These are phyloP conservation scores for Pseudomugil tenellus DNA, from an alignment of 2,797 vertebrate species.

Conservation along the genomic window DNA sequence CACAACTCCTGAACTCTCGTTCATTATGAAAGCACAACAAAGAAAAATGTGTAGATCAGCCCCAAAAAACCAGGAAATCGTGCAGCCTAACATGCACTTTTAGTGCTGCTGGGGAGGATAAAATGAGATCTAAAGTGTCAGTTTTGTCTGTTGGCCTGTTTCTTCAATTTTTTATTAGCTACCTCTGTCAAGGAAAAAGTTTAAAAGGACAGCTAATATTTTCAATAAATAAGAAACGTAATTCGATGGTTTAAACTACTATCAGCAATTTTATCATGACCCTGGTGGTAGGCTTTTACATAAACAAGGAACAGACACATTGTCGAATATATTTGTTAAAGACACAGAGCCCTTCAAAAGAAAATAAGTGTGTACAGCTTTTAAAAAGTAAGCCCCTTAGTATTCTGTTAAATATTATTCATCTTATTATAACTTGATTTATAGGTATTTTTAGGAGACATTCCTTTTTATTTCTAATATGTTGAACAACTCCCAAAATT, in stretches of 20 bases:
- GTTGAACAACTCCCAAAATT: neutral
- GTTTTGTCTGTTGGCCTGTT: neutral
- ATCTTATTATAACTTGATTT: neutral
- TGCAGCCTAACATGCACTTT: slow-evolving; percentile 36
- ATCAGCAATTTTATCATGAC: too few relatives aligned
- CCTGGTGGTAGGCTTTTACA: too few relatives aligned
- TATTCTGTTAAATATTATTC: neutral
- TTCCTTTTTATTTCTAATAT: neutral
- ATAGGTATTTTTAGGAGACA: neutral
- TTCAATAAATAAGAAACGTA: neutral
- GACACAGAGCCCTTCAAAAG: too few relatives aligned
- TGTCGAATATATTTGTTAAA: too few relatives aligned
- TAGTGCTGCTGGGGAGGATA: slow-evolving; percentile 3
- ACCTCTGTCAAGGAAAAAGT: neutral
- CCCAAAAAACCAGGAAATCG: slow-evolving; percentile 47
- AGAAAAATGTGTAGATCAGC: slow-evolving; percentile 48
- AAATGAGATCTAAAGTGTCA: neutral
- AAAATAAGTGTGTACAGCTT: too few relatives aligned
- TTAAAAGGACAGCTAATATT: neutral
- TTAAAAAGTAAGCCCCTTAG: too few relatives aligned
- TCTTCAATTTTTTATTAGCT: neutral
- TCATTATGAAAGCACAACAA: slow-evolving; percentile 21
- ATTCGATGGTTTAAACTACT: neutral
- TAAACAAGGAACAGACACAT: too few relatives aligned
- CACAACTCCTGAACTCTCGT: slow-evolving; percentile 43